Evolutionary conservation across 37 sponge, comb jelly and placozoan species (phyloP).

Genomic region (Spongia lamella): DNA sequence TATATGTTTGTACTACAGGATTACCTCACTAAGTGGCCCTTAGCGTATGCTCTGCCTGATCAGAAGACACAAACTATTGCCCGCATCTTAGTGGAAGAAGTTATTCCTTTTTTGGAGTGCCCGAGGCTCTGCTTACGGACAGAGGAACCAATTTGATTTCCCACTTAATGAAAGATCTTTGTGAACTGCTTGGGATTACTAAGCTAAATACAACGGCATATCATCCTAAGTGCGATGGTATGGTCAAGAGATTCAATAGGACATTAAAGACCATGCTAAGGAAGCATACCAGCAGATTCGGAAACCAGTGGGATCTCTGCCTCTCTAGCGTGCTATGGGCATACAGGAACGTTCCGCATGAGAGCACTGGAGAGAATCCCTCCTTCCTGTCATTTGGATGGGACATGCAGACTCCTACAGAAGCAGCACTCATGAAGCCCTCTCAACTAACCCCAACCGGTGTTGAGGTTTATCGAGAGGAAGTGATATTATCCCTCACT

Average conservation of each 20-base stretch:
- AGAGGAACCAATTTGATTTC: constrained; percentile 43
- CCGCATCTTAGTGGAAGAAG: constrained; percentile 21
- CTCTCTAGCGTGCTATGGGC: too few species aligned
- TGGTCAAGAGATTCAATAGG: too few species aligned
- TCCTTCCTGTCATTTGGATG: constrained; percentile 36
- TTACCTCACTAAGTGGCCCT: constrained; percentile 61
- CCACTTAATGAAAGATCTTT: constrained; percentile 37
- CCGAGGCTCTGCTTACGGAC: constrained; percentile 58
- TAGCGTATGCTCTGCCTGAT: constrained; percentile 40
- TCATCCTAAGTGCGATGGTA: too few species aligned
- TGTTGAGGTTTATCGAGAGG: constrained; percentile 14
- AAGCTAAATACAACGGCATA: too few species aligned
- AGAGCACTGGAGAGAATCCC: constrained; percentile 19
- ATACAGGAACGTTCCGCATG: constrained; percentile 28
- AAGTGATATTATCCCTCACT: constrained; percentile 15
- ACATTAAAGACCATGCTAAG: too few species aligned
- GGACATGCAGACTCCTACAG: constrained; percentile 22
- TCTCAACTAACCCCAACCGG: background rate
- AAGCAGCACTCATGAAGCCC: constrained; percentile 17
- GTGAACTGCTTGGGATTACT: constrained; percentile 12
- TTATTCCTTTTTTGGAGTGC: constrained; percentile 53
- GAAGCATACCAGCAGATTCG: too few species aligned
- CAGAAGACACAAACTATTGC: constrained; percentile 44
- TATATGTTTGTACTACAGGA: constrained; percentile 60
- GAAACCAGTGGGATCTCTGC: constrained; percentile 55